phyloP scores from a whole-genome alignment of 1,140 invertebrate genomes.

The Heliothis subflexa region DNA sequence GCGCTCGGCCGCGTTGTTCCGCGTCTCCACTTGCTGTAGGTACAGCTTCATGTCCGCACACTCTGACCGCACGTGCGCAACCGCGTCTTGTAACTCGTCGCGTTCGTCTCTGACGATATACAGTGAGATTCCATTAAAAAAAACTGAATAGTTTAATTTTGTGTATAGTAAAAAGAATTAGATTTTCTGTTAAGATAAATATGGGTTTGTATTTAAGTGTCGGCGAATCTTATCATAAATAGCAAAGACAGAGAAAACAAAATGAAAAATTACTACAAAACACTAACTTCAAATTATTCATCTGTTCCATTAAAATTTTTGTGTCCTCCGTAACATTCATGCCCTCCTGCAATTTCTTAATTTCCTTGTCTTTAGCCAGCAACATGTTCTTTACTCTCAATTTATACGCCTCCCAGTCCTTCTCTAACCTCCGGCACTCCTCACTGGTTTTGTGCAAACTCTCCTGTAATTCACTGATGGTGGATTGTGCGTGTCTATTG shows the following conservation, averaged over 20 bases:
- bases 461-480: slow-evolving; percentile 65
- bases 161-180: too few species aligned
- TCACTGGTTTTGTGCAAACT: slow-evolving; percentile 65
- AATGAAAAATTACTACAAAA: slow-evolving; percentile 30
- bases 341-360: slow-evolving; percentile 70
- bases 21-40: slow-evolving; percentile 61
- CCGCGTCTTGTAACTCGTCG: slow-evolving; percentile 61
- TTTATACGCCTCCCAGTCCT: slow-evolving; percentile 80
- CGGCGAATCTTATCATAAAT: not conserved
- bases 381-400: slow-evolving; percentile 78
- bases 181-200: too few species aligned
- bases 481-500: slow-evolving; percentile 71
- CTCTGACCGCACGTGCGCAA: slow-evolving; percentile 61
- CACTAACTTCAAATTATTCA: slow-evolving; percentile 73
- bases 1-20: slow-evolving; percentile 61
- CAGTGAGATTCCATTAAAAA: too few species aligned
- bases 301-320: slow-evolving; percentile 70
- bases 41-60: slow-evolving; percentile 59
- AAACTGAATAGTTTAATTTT: too few species aligned
- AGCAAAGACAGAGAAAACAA: not conserved
- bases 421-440: slow-evolving; percentile 72
- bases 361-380: slow-evolving; percentile 73
- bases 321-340: slow-evolving; percentile 69
- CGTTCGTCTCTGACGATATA: slow-evolving; percentile 66
- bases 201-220: too few species aligned